Percentiles rank a stretch among this genome's conserved stretches.
Conservation (phyloP, 1,140 invertebrate genomes). For the Xylocopa sonorina region DNA sequence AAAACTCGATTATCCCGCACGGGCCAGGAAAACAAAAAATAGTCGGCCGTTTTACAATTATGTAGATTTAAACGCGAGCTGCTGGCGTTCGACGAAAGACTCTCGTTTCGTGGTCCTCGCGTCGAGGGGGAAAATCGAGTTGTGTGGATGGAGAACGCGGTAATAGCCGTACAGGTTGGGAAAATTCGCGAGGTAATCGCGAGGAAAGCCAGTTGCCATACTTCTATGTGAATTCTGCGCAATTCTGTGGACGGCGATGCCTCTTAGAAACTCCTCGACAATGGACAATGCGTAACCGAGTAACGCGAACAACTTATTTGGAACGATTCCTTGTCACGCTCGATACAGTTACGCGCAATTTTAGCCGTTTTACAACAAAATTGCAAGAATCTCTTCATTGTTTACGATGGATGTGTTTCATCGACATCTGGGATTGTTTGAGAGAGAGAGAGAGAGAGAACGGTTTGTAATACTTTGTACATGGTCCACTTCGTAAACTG, state of each 20-base stretch:
- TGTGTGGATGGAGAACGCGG: conserved; percentile 46
- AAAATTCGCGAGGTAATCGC: conserved; percentile 53
- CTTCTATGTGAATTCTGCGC: conserved; percentile 46
- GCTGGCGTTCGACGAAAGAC: background rate
- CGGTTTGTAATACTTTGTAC: no score
- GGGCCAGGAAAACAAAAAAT: conserved; percentile 7
- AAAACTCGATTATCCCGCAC: background rate
- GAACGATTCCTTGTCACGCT: background rate
- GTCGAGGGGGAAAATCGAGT: conserved; percentile 25
- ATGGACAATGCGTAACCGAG: conserved; percentile 54
- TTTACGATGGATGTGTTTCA: no score
- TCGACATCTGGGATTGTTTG: no score
- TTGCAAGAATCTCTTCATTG: no score
- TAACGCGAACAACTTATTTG: conserved; percentile 47
- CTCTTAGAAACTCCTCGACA: conserved; percentile 49
- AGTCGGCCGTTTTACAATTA: conserved; percentile 7
- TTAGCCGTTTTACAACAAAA: no score
- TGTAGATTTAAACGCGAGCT: background rate
- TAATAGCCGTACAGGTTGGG: conserved; percentile 54
- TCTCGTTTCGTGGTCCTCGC: background rate
- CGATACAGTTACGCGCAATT: conserved; percentile 9
- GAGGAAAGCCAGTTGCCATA: conserved; percentile 19
- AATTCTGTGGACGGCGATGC: conserved; percentile 36
- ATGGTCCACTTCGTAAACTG: no score
- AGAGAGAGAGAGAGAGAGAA: no score